Conservation (phyloP, 1,140 invertebrate genomes). For the Ceratitis capitata region DNA sequence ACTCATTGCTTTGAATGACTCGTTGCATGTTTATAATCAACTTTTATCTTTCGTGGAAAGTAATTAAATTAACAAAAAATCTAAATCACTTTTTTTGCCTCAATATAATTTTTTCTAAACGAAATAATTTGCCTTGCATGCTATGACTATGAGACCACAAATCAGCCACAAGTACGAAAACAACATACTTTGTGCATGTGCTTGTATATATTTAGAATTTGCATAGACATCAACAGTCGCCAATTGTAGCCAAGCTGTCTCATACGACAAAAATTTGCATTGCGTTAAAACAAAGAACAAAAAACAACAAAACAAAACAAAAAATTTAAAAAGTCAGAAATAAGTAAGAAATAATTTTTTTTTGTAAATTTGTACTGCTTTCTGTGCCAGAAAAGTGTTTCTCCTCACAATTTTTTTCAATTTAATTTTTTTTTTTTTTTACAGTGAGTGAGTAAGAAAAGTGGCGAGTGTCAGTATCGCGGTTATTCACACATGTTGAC, state of each 20-base stretch:
- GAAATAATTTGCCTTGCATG: neutral
- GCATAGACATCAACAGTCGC: neutral
- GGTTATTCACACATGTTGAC: conserved; percentile 29
- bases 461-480: neutral
- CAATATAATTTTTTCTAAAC: neutral
- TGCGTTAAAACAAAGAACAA: neutral
- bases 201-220: neutral
- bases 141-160: neutral
- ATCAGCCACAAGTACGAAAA: neutral
- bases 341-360: neutral
- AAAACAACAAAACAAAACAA: neutral
- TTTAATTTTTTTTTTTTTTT: neutral
- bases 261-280: conserved; percentile 31
- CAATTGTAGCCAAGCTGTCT: conserved; percentile 26
- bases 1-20: too few species aligned
- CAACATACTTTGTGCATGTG: neutral
- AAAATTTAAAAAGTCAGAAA: too few species aligned
- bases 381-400: conserved; percentile 25
- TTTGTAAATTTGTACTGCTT: neutral
- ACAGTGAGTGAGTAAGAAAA: neutral
- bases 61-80: too few species aligned
- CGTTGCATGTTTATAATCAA: neutral
- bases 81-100: neutral
- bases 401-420: neutral
- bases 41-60: too few species aligned